Base-by-base conservation (phyloP, 2,113 vertebrate genomes). In the Zapornia atra region DNA sequence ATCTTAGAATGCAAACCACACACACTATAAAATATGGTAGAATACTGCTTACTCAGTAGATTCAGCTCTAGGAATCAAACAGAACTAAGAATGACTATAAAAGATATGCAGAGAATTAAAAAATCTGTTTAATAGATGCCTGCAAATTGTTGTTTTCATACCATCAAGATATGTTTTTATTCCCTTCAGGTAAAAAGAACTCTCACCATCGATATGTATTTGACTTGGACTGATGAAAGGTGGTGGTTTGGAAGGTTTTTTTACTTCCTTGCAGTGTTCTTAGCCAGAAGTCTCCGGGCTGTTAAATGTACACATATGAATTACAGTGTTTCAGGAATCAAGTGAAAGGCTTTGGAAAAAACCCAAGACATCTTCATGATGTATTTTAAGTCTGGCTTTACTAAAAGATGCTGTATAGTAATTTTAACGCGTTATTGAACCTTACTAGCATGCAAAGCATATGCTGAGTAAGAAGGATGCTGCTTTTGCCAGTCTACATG, bases 21-120 rank as follows among this genome's bases (percentile, higher is more conserved):
- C 36, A 16, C 12, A 2, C 82, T 78, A 54, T 97, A 93, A 98
- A 98, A 96, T 97, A 88, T 53, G 73, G 89, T 60, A 61, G 34
- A 92, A 97, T 96, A 54, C 42, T 96, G 97, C 97, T 97, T 93
- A 93, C 86, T 98, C 94, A 95, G 97, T 93, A 94, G 68, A 85
- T 94, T 94, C 65, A 51, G 90, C 90, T 94, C 66, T 66, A 90
- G 92, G 88, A 97, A 94, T 94, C 9, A 72, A 59, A 75, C 8
- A 20, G 76, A 95, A 82, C 36, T 36, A 68, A 71, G 82, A 92
- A 84, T 16, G 26, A 31, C 26, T 72, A 75, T 61, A 40, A 92
- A 57, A 86, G 72, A 83, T 65, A 59, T 11, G 26, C 34, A 84
- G 66, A 42, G 78, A 88, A 69, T 86, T 11, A 44, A 65, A 92